These are phyloP conservation scores for Drosophila obscura DNA, from an alignment of 1,140 invertebrate genomes.

Conservation along the genomic window DNA sequence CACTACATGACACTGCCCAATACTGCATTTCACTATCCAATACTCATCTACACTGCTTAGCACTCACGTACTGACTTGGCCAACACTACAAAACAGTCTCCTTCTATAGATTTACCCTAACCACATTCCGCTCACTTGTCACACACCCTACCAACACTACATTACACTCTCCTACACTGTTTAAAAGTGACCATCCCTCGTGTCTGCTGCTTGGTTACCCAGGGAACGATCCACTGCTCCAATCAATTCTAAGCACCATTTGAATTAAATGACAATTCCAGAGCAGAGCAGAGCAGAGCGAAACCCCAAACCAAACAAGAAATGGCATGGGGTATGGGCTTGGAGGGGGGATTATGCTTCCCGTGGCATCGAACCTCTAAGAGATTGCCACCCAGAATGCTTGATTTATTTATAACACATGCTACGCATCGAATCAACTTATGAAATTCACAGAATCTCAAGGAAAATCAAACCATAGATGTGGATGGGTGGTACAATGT, in stretches of 20 bases:
- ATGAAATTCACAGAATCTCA: constrained; percentile 69
- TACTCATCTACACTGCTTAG: too few relatives aligned
- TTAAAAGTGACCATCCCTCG: too few relatives aligned
- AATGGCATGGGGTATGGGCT: constrained; percentile 2
- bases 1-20: too few relatives aligned
- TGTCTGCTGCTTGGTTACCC: constrained; percentile 7
- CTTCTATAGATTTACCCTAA: too few relatives aligned
- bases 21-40: too few relatives aligned
- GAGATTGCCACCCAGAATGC: constrained; percentile 66
- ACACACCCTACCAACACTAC: too few relatives aligned
- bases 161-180: too few relatives aligned
- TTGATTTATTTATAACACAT: constrained; percentile 82
- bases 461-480: constrained; percentile 29
- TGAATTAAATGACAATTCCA: constrained; percentile 70
- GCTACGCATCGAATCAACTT: constrained; percentile 72
- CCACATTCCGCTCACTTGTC: too few relatives aligned
- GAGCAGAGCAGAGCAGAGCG: constrained; percentile 19
- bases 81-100: too few relatives aligned
- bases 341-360: background rate
- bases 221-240: constrained; percentile 12
- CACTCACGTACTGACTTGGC: too few relatives aligned
- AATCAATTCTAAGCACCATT: constrained; percentile 55
- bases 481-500: background rate
- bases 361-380: constrained; percentile 18
- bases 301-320: constrained; percentile 16